Conservation (phyloP, 1,140 invertebrate species). For the Cyrtorhinus lividipennis region DNA sequence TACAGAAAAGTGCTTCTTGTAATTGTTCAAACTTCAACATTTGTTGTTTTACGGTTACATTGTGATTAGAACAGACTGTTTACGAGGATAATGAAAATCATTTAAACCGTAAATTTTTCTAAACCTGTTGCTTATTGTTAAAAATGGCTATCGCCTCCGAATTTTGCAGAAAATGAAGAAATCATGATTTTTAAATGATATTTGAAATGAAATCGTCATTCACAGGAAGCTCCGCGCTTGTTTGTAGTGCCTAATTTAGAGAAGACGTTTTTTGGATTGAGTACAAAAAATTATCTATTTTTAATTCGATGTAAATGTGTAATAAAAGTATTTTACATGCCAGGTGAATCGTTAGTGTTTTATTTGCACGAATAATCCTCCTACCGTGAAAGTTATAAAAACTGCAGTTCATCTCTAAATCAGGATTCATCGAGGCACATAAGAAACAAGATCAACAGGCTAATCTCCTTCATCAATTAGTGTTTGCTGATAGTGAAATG, state of each 20-base stretch:
- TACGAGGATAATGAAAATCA: neutral
- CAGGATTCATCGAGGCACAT: too few species aligned
- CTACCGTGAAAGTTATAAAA: too few species aligned
- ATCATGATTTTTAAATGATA: neutral
- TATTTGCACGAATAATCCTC: too few species aligned
- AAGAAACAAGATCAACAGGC: too few species aligned
- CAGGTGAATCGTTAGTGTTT: too few species aligned
- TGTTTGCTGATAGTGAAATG: too few species aligned
- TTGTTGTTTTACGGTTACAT: neutral
- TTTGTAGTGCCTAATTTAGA: constrained; percentile 8
- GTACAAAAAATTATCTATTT: constrained; percentile 3
- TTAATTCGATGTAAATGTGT: neutral
- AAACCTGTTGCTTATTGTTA: neutral
- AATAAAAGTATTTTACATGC: constrained; percentile 2
- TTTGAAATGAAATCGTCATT: neutral
- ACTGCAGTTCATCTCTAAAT: too few species aligned
- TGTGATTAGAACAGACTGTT: constrained; percentile 1
- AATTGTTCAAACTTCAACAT: neutral
- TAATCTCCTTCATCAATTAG: too few species aligned
- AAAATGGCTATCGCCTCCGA: neutral
- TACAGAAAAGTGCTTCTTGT: neutral
- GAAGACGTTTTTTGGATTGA: neutral
- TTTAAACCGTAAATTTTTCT: neutral
- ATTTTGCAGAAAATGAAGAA: neutral
- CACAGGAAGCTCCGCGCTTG: neutral